phyloP scores from a whole-genome alignment of 23 tunicate genomes.

The Trididemnum clinides region DNA sequence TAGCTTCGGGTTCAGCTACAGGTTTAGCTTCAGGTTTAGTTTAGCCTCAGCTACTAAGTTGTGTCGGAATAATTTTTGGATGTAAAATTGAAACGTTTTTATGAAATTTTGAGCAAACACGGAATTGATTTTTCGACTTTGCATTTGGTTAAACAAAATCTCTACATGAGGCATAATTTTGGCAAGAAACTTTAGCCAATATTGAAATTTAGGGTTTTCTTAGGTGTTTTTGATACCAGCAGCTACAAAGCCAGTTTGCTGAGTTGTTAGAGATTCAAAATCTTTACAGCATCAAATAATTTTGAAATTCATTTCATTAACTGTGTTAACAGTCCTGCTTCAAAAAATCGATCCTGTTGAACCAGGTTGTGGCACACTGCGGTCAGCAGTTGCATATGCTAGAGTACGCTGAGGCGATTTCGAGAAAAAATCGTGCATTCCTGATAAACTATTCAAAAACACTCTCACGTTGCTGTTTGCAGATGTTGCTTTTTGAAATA shows the following conservation, averaged over 20 bases:
- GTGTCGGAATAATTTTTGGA: background rate
- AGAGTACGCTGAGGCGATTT: background rate
- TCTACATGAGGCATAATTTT: slow-evolving; percentile 28
- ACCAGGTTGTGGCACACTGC: background rate
- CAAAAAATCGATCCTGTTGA: slow-evolving; percentile 17
- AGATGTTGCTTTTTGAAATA: background rate
- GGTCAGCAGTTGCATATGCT: background rate
- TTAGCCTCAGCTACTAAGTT: background rate
- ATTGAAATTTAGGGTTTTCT: background rate
- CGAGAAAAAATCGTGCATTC: background rate
- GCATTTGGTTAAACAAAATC: slow-evolving; percentile 8
- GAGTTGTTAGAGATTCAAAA: background rate
- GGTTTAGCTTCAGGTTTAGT: no score
- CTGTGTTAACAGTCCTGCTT: background rate
- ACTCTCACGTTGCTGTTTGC: background rate
- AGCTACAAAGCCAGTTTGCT: background rate
- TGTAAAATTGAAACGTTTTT: background rate
- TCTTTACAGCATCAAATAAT: background rate
- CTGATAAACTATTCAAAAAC: background rate
- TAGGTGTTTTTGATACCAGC: background rate
- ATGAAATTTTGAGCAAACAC: background rate
- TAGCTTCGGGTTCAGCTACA: no score
- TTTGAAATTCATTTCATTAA: background rate
- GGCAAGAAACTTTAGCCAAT: background rate
- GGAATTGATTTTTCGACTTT: background rate